A percentile compares a stretch with the other conserved stretches of the same genome.
These are phyloP conservation scores for Chloroceryle amazona DNA, from an alignment of 2,797 vertebrate genomes.

Conservation along the genomic window DNA sequence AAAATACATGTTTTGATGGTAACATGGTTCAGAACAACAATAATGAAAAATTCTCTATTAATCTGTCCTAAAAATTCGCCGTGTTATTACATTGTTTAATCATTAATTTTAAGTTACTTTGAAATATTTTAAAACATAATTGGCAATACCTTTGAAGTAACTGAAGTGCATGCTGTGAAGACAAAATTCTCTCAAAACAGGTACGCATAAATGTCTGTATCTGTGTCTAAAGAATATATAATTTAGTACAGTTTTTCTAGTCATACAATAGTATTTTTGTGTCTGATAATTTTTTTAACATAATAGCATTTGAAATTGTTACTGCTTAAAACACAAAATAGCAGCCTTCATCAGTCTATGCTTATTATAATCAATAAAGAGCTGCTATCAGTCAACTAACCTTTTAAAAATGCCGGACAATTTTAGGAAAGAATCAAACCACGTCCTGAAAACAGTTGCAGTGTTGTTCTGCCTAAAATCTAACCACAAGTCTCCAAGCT, in stretches of 20 bases:
- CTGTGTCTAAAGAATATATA: slow-evolving; percentile 77
- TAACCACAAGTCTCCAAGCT: neutral
- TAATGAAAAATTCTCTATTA: neutral
- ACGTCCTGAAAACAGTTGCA: neutral
- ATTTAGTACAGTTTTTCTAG: neutral
- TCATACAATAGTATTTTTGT: neutral
- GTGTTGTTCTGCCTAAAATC: neutral
- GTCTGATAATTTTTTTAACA: neutral
- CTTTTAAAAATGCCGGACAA: neutral
- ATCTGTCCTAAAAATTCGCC: neutral
- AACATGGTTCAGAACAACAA: neutral
- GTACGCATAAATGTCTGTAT: slow-evolving; percentile 84
- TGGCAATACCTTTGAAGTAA: slow-evolving; percentile 84
- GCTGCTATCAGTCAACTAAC: neutral
- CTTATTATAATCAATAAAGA: neutral
- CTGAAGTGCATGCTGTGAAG: slow-evolving; percentile 83
- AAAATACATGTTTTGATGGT: neutral
- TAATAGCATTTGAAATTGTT: neutral
- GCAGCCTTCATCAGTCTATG: neutral
- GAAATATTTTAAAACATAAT: neutral
- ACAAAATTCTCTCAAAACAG: slow-evolving; percentile 83
- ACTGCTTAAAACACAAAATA: neutral
- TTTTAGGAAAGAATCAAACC: neutral
- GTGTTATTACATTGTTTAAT: neutral
- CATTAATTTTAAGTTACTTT: neutral